A percentile compares a stretch with the other conserved stretches of the same genome.
phyloP scores from a whole-genome alignment of 2,113 vertebrate genomes.

The Eudyptes chrysolophus region DNA sequence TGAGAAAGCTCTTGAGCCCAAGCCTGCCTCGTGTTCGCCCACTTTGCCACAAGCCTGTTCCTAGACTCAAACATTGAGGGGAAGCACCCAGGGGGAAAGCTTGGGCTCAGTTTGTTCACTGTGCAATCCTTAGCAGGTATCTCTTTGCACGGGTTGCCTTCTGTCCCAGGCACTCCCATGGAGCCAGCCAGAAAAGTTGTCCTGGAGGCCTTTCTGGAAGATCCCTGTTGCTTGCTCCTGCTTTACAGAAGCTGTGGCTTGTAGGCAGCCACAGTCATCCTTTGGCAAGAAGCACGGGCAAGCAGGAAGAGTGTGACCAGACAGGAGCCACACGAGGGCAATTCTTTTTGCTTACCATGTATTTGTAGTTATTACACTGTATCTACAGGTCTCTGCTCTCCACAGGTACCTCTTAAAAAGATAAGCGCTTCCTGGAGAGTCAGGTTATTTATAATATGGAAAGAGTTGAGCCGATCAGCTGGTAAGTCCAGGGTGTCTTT shows the following conservation, averaged over 20 bases:
- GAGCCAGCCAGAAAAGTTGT: background rate
- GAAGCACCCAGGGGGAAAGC: background rate
- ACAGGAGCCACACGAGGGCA: background rate
- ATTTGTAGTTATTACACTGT: background rate
- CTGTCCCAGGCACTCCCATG: background rate
- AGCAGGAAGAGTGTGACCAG: background rate
- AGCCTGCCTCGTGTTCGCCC: rapidly evolving
- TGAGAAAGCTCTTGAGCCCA: background rate
- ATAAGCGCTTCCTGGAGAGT: background rate
- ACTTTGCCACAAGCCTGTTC: background rate
- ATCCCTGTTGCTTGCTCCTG: rapidly evolving
- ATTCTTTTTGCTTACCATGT: background rate
- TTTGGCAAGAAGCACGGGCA: background rate
- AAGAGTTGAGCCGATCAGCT: background rate
- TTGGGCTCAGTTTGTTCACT: background rate
- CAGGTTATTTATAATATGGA: background rate
- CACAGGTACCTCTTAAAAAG: background rate
- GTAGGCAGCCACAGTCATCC: background rate
- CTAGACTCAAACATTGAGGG: background rate
- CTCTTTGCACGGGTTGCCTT: background rate
- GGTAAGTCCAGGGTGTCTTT: background rate
- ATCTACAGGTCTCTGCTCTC: background rate
- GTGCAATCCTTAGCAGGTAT: background rate
- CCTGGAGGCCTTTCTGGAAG: background rate
- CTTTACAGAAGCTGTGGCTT: background rate